Evolutionary conservation across 2,888 invertebrate species (phyloP), one percentile per base, ranked within the genome.

Genomic region (Cordylochernes scorpioides): DNA sequence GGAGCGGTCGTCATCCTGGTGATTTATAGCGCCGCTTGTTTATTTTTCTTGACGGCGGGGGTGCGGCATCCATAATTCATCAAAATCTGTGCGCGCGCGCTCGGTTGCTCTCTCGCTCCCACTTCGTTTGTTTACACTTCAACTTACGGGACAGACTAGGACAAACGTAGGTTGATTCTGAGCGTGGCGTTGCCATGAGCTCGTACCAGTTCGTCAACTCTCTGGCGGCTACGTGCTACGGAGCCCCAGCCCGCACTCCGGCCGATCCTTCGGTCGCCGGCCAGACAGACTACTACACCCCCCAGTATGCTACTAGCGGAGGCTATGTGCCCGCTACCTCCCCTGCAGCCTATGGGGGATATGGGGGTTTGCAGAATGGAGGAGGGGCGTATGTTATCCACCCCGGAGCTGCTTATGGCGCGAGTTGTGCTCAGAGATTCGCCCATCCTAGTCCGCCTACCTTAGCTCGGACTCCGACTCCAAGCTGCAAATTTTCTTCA

Each of bases 151-250:
- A 33, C 39, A 29, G 35, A n/a, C n/a, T n/a, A n/a, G n/a, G n/a
- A n/a, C n/a, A n/a, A n/a, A 42, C 42, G n/a, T n/a, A n/a, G n/a
- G n/a, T n/a, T n/a, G n/a, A n/a, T n/a, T n/a, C n/a, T n/a, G n/a
- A n/a, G n/a, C n/a, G n/a, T n/a, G n/a, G n/a, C n/a, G n/a, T n/a
- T n/a, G n/a, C n/a, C 24, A 84, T 84, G 84, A 82, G 82, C 63
- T 84, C 82, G 57, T 84, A 84, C 62, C 84, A 84, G 62, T 84
- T 84, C 55, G 82, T 84, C 49, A 84, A 84, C 62, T 78, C 82
- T 44, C 63, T 84, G 46, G 78, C 80, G 41, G 74, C 78, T 47
- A n/a, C n/a, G n/a, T 84, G 84, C 61, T 84, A 84, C 56, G 53
- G 52, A 38, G 47, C 59, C 61, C 46, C 36, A 58, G 58, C 38